A percentile compares a stretch with the other conserved stretches of the same genome.
Conservation (phyloP, 2,888 invertebrate genomes). For the Zootermopsis nevadensis region DNA sequence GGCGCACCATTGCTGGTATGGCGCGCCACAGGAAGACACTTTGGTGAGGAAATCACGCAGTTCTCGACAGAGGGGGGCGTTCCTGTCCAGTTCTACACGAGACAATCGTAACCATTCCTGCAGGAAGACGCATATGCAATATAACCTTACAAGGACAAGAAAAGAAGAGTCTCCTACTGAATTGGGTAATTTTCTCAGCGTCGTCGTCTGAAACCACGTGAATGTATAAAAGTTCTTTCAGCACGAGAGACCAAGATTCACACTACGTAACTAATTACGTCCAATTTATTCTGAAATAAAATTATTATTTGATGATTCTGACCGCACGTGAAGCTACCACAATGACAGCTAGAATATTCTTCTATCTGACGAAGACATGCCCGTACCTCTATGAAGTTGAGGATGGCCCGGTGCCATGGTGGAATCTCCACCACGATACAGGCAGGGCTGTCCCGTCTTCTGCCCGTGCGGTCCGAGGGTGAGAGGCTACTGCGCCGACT, state of each 20-base stretch:
- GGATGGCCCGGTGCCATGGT: slow-evolving; percentile 61
- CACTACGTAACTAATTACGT: no score
- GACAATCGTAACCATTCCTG: slow-evolving; percentile 60
- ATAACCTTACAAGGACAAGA: no score
- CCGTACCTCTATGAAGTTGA: slow-evolving; percentile 61
- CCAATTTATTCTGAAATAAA: no score
- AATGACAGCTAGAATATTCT: not conserved
- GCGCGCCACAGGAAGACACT: slow-evolving; percentile 66
- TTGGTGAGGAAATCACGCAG: slow-evolving; percentile 67
- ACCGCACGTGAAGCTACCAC: no score
- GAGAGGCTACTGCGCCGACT: slow-evolving; percentile 60
- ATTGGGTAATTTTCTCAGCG: no score
- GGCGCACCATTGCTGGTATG: slow-evolving; percentile 66
- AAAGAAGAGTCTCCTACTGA: no score
- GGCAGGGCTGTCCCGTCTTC: slow-evolving; percentile 60
- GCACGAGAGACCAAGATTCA: no score
- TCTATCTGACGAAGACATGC: not conserved
- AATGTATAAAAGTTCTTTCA: no score
- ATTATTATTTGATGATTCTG: not conserved
- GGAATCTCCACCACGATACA: slow-evolving; percentile 61
- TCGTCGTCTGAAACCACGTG: no score
- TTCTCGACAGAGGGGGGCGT: slow-evolving; percentile 62
- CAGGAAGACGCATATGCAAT: slow-evolving; percentile 7
- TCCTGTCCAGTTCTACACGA: slow-evolving; percentile 59
- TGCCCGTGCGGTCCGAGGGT: slow-evolving; percentile 59